A percentile compares a stretch with the other conserved stretches of the same genome.
These are phyloP conservation scores for Chloroclysta siterata DNA, from an alignment of 2,888 invertebrate genomes.

Conservation along the genomic window DNA sequence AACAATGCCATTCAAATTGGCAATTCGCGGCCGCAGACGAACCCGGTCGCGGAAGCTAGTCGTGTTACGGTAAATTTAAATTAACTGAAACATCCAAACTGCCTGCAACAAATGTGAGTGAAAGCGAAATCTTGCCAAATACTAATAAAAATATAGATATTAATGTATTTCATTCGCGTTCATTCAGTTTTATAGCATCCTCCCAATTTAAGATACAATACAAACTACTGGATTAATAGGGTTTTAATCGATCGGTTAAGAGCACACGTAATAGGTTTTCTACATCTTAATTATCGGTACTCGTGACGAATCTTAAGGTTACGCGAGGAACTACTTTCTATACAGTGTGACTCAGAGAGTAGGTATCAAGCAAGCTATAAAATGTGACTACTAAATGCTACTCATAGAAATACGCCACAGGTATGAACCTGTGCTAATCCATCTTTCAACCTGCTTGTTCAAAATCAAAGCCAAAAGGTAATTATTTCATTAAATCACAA, in stretches of 20 bases:
- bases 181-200: conserved; percentile 23
- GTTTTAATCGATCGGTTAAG: conserved; percentile 36
- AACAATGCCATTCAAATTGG: conserved; percentile 73
- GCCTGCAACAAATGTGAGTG: conserved; percentile 16
- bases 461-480: no score
- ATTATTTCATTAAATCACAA: background rate
- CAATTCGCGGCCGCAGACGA: conserved; percentile 57
- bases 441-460: background rate
- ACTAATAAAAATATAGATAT: conserved; percentile 4
- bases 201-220: conserved; percentile 36
- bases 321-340: conserved; percentile 66
- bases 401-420: no score
- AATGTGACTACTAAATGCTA: background rate
- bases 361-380: conserved; percentile 15
- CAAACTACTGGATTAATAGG: conserved; percentile 33
- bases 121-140: conserved; percentile 29
- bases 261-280: conserved; percentile 33
- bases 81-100: conserved; percentile 61
- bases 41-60: conserved; percentile 69
- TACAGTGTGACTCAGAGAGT: conserved; percentile 31
- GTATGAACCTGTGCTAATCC: background rate
- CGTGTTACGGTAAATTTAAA: conserved; percentile 80
- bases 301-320: conserved; percentile 60
- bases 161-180: conserved; percentile 15
- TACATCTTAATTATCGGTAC: conserved; percentile 53